Conservation (phyloP, 1,140 invertebrate genomes). For the Proales similis region DNA sequence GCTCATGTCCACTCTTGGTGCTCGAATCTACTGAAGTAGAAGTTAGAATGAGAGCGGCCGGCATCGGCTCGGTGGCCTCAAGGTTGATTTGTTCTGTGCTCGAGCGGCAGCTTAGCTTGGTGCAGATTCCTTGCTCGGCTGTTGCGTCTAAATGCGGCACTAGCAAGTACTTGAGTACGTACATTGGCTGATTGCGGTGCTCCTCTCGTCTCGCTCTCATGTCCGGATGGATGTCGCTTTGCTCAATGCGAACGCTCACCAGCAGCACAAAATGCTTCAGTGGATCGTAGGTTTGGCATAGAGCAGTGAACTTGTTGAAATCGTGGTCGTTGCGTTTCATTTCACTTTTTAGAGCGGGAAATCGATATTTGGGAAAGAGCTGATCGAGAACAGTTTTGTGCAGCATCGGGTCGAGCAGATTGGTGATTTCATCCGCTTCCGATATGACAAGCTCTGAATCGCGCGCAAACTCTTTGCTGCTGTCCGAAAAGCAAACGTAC, state of each 20-base stretch:
- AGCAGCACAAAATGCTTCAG: slow-evolving; percentile 10
- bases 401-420: background rate
- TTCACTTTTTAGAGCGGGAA: background rate
- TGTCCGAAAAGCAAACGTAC: no score
- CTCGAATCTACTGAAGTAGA: background rate
- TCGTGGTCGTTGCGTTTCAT: background rate
- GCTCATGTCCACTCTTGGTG: background rate
- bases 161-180: slow-evolving; percentile 23
- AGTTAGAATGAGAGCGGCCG: slow-evolving; percentile 7
- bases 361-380: slow-evolving; percentile 16
- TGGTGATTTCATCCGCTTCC: no score
- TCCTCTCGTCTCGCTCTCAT: background rate
- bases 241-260: background rate
- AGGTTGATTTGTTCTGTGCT: no score
- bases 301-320: background rate
- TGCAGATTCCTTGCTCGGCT: background rate
- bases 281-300: background rate
- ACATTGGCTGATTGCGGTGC: background rate
- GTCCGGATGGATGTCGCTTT: background rate
- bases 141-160: slow-evolving; percentile 3
- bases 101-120: background rate
- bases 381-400: background rate
- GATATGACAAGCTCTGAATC: no score
- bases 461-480: no score
- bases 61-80: background rate